A percentile compares a stretch with the other conserved stretches of the same genome.
phyloP scores from a whole-genome alignment of 1,140 invertebrate species.

The Leptinotarsa undecemlineata region DNA sequence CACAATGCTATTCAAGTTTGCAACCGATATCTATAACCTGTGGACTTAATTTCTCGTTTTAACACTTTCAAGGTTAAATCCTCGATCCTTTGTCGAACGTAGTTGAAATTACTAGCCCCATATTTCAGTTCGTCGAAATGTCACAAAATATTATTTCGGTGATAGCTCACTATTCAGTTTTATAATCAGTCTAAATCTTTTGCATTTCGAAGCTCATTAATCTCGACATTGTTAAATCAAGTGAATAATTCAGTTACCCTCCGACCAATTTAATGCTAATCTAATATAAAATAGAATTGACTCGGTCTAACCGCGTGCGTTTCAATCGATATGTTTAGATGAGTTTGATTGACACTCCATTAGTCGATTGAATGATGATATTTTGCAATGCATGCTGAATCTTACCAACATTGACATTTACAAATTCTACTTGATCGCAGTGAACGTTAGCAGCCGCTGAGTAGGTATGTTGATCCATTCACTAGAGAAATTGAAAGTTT shows the following conservation, averaged over 20 bases:
- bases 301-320: background rate
- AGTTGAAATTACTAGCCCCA: background rate
- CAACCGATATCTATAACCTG: no score
- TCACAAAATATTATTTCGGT: slow-evolving; percentile 3
- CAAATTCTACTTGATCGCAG: no score
- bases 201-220: slow-evolving; percentile 20
- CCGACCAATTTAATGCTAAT: slow-evolving; percentile 16
- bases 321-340: background rate
- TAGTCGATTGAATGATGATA: background rate
- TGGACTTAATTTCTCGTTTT: no score
- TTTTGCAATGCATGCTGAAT: background rate
- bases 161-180: slow-evolving; percentile 17
- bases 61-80: no score
- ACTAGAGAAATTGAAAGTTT: no score
- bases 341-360: background rate
- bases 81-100: no score
- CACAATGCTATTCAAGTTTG: no score
- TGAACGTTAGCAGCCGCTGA: no score
- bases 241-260: slow-evolving; percentile 20
- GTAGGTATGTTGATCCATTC: no score
- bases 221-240: slow-evolving; percentile 21
- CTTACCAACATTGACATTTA: no score
- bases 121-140: background rate
- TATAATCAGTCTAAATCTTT: slow-evolving; percentile 22
- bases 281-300: slow-evolving; percentile 14